A percentile compares a stretch with the other conserved stretches of the same genome.
Conservation (phyloP, 1,140 invertebrate genomes). For the Calephelis virginiensis region DNA sequence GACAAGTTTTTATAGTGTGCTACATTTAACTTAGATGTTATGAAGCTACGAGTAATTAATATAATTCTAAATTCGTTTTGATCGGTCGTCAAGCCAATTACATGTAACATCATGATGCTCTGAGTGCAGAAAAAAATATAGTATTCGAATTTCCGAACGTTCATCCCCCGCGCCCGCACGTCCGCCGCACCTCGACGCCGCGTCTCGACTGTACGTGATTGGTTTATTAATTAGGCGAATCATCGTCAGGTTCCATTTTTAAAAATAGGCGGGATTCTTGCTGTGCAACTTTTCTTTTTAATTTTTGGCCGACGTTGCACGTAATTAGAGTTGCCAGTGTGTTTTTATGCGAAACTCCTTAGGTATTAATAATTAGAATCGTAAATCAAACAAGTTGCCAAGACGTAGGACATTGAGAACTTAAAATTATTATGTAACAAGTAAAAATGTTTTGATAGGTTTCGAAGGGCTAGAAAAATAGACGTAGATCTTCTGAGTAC, state of each 20-base stretch:
- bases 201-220: constrained; percentile 77
- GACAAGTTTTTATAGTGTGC: constrained; percentile 31
- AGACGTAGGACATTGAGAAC: too few relatives aligned
- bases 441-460: too few relatives aligned
- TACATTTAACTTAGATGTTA: constrained; percentile 38
- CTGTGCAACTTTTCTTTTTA: constrained; percentile 75
- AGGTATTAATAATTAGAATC: constrained; percentile 45
- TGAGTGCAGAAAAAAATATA: constrained; percentile 72
- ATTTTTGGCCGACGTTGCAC: constrained; percentile 69
- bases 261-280: constrained; percentile 78
- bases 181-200: constrained; percentile 73
- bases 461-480: too few relatives aligned
- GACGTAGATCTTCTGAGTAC: too few relatives aligned
- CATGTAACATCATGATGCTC: constrained; percentile 70
- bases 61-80: constrained; percentile 55
- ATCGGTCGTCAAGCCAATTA: constrained; percentile 69
- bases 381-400: neutral
- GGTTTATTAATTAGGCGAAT: constrained; percentile 79
- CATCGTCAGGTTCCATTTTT: constrained; percentile 78
- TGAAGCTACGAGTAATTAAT: constrained; percentile 41
- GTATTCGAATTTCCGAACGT: constrained; percentile 75
- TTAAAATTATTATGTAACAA: too few relatives aligned
- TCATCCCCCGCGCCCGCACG: constrained; percentile 76
- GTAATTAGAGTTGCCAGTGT: constrained; percentile 69
- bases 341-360: constrained; percentile 64